phyloP scores from a whole-genome alignment of 2,888 invertebrate species.

The Galeopsomyia nigrocyanea region DNA sequence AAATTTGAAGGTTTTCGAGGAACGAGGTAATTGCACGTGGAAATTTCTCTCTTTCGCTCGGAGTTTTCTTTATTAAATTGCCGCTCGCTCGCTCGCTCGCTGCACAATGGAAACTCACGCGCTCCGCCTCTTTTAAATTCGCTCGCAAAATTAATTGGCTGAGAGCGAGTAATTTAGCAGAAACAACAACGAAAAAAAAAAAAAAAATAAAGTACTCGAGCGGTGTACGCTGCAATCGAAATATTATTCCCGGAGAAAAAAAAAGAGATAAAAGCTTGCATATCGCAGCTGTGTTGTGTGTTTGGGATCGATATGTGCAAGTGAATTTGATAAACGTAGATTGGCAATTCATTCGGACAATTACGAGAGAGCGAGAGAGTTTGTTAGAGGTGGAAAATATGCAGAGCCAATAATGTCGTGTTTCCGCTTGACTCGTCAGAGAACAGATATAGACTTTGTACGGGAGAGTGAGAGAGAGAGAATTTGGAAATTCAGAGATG shows the following conservation, averaged over 20 bases:
- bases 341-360: no score
- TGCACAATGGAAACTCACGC: no score
- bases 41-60: conserved; percentile 16
- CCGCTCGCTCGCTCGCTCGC: neutral
- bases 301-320: no score
- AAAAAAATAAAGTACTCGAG: conserved; percentile 1
- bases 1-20: no score
- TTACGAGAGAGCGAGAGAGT: neutral
- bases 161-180: neutral
- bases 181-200: conserved; percentile 35
- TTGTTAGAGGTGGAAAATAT: neutral
- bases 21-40: no score
- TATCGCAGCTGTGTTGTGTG: neutral
- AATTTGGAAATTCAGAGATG: no score
- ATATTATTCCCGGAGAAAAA: conserved; percentile 23
- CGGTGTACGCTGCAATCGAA: conserved; percentile 3
- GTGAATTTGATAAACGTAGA: no score
- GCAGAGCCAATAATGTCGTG: conserved; percentile 28
- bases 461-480: no score
- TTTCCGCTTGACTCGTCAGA: conserved; percentile 24
- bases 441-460: neutral
- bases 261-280: conserved; percentile 1
- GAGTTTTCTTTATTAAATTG: conserved; percentile 38
- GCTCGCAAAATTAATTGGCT: neutral
- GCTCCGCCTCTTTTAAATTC: no score